phyloP scores from a whole-genome alignment of 2,888 invertebrate species.

The Trachelus troglodyta region DNA sequence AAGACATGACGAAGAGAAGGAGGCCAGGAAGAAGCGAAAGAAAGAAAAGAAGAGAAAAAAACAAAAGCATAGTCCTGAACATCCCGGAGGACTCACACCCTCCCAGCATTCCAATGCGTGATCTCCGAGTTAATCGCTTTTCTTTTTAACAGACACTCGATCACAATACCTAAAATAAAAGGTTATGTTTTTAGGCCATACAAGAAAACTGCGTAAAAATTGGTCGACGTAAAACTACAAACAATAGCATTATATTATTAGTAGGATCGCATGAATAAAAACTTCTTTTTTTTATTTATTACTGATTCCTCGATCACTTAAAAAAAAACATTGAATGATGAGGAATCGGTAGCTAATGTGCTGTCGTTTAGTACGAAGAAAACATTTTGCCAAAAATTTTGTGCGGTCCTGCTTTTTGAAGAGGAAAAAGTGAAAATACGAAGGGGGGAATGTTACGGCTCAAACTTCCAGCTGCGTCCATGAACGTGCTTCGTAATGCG shows the following conservation, averaged over 20 bases:
- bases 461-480: neutral
- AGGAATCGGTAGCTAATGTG: neutral
- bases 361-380: neutral
- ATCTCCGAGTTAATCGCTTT: conserved; percentile 59
- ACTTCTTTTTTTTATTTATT: neutral
- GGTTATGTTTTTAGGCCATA: neutral
- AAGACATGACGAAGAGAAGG: conserved; percentile 92
- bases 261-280: neutral
- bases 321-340: neutral
- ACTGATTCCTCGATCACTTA: neutral
- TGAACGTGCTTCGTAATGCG: neutral
- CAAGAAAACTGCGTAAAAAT: neutral
- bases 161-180: neutral
- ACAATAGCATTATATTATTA: neutral
- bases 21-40: conserved; percentile 88
- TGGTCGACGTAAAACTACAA: neutral
- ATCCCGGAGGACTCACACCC: conserved; percentile 75
- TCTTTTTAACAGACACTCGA: conserved; percentile 1
- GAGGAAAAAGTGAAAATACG: neutral
- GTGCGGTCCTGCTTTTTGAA: neutral
- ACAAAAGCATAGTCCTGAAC: conserved; percentile 92
- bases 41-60: conserved; percentile 97
- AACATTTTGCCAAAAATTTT: neutral
- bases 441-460: neutral
- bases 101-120: conserved; percentile 71